These are phyloP conservation scores for Lordiphosa andalusiaca DNA, from an alignment of 2,888 invertebrate genomes.

Conservation along the genomic window DNA sequence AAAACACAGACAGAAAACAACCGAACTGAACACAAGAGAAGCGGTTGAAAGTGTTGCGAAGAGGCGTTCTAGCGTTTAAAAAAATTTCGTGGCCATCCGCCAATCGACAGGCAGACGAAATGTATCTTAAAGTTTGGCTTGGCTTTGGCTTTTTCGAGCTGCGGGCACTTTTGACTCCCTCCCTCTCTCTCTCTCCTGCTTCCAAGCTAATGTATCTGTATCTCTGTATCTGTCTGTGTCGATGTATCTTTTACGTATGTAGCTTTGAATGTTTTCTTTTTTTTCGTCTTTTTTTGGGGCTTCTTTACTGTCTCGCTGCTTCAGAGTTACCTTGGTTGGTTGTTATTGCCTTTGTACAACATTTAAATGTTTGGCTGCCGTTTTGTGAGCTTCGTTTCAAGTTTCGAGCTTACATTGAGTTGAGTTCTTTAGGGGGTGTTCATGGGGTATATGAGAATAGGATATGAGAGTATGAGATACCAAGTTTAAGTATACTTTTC, in stretches of 20 bases:
- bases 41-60: conserved; percentile 72
- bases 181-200: conserved; percentile 18
- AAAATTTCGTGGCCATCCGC: conserved; percentile 55
- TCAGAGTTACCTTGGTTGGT: conserved; percentile 17
- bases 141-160: conserved; percentile 28
- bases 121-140: conserved; percentile 59
- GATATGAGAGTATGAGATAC: too few species aligned
- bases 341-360: conserved; percentile 75
- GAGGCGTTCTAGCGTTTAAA: conserved; percentile 79
- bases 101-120: conserved; percentile 63
- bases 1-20: conserved; percentile 13
- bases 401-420: neutral
- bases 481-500: too few species aligned
- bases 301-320: conserved; percentile 15
- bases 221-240: conserved; percentile 51
- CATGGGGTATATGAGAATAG: too few species aligned
- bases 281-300: conserved; percentile 20
- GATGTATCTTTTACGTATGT: conserved; percentile 49
- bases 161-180: conserved; percentile 29
- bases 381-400: conserved; percentile 58
- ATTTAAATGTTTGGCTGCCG: conserved; percentile 75
- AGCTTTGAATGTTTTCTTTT: conserved; percentile 11
- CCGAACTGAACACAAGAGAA: conserved; percentile 14
- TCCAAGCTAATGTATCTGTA: conserved; percentile 54
- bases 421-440: too few species aligned